A percentile compares a stretch with the other conserved stretches of the same genome.
Evolutionary conservation across 1,140 invertebrate species (phyloP).

Genomic region (Cyphomyrmex costatus): DNA sequence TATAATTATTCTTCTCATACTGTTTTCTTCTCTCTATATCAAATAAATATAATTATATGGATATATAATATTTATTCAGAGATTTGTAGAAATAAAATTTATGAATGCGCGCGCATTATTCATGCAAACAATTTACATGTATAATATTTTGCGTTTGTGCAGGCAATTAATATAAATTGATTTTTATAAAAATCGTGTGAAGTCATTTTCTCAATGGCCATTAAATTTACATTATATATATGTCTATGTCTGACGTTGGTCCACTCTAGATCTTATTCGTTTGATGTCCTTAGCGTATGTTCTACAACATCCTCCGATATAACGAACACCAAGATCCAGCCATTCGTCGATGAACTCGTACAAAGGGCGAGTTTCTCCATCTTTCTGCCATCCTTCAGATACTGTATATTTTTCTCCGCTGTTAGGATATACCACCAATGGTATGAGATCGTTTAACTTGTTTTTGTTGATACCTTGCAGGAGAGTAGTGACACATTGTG

Average conservation of each 20-base stretch:
- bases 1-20: conserved; percentile 8
- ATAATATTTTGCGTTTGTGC: neutral
- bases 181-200: neutral
- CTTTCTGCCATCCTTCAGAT: conserved; percentile 88
- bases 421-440: conserved; percentile 92
- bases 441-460: conserved; percentile 77
- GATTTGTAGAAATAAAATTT: conserved; percentile 15
- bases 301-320: conserved; percentile 93
- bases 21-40: neutral
- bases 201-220: neutral
- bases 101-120: neutral
- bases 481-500: conserved; percentile 88
- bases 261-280: conserved; percentile 85
- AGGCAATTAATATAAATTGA: neutral
- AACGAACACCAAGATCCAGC: conserved; percentile 90
- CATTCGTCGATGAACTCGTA: conserved; percentile 89
- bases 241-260: conserved; percentile 1
- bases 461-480: conserved; percentile 86
- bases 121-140: neutral
- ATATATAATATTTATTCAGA: conserved; percentile 2
- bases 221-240: neutral
- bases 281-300: conserved; percentile 89
- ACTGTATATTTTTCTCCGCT: conserved; percentile 89
- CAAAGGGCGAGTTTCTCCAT: conserved; percentile 87
- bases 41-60: neutral